Evolutionary conservation across 2,888 invertebrate species (phyloP), one percentile per base, ranked within the genome.

Genomic region (Celastrina argiolus): DNA sequence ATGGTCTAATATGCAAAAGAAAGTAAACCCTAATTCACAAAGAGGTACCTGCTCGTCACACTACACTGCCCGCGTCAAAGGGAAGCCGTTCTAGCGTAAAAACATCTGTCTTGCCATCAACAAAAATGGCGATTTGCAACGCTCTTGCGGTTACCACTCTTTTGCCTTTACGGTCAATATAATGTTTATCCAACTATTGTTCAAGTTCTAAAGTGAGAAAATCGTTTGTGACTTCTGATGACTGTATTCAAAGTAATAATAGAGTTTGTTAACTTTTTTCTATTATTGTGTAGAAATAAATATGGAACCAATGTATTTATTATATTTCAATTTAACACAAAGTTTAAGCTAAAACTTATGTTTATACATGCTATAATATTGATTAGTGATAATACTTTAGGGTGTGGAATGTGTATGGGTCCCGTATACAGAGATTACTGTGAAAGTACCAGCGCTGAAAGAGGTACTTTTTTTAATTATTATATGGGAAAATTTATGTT

Each of bases 11-110:
- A 59, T 58, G 31, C 14, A 41, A 64, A 67, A 64, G 63, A 42
- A 39, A 66, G 68, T 61, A 63, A 66, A 61, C 34, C 58, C 34
- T 31, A 64, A 51, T 34, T 64, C 41, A 63, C 56, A 36, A 39
- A 42, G 59, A 64, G 67, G 59, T 69, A 70, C 69, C 73, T 68
- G 75, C 74, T 76, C 71, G 82, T 82, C 78, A 80, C 78, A 78
- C 75, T 72, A 68, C 65, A 74, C 69, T 74, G 75, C 70, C 71
- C 71, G 66, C 74, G 71, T 74, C 76, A 77, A 81, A 83, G 79
- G 76, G 76, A 79, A 79, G 72, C 74, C 77, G 73, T 69, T 77
- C 73, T 71, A 76, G 76, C 78, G 71, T 73, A 66, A 51, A 51
- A 51, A 70, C 73, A 78, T 74, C 74, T 70, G 73, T 74, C 75